These are phyloP conservation scores for Psylliodes chrysocephalus DNA, from an alignment of 2,888 invertebrate genomes.

Conservation along the genomic window DNA sequence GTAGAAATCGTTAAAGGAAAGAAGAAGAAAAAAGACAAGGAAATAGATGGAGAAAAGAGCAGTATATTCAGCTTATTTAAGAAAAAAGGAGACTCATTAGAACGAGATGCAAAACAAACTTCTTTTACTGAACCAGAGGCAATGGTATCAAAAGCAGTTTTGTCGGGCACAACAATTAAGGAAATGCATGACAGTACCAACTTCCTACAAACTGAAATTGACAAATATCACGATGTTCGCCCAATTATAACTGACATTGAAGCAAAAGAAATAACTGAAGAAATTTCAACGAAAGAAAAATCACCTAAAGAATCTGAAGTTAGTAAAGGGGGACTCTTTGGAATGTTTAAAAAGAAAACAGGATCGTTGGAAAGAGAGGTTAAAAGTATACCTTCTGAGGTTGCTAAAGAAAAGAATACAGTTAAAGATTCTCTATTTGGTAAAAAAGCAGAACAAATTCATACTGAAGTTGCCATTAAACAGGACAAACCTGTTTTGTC, in stretches of 20 bases:
- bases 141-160: no score
- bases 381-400: not conserved
- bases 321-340: conserved; percentile 18
- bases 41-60: not conserved
- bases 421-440: conserved; percentile 15
- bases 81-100: not conserved
- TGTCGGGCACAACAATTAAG: conserved; percentile 8
- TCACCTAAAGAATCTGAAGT: no score
- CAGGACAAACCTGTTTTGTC: conserved; percentile 28
- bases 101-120: no score
- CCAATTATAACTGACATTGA: conserved; percentile 10
- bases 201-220: conserved; percentile 50
- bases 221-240: conserved; percentile 32
- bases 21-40: conserved; percentile 20
- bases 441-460: not conserved
- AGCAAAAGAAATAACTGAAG: not conserved
- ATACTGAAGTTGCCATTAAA: not conserved
- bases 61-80: conserved; percentile 28
- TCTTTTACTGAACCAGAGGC: no score
- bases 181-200: conserved; percentile 40
- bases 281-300: no score
- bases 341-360: conserved; percentile 27
- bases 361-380: conserved; percentile 12
- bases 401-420: not conserved
- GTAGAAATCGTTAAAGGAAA: conserved; percentile 34